These are phyloP conservation scores for Drosophila subobscura DNA, from an alignment of 1,140 invertebrate species.

Conservation along the genomic window DNA sequence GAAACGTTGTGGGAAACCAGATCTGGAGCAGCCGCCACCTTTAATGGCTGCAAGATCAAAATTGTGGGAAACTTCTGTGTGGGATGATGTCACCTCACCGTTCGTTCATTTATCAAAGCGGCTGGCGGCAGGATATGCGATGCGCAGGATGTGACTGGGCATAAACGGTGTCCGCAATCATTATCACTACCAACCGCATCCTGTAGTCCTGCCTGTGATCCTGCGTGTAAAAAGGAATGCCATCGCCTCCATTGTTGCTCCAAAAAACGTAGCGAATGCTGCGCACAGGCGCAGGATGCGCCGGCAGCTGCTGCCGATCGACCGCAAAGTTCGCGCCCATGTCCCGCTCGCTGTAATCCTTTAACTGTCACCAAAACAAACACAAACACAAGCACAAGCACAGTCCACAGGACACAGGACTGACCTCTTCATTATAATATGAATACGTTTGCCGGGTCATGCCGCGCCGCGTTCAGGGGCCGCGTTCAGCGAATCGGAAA, in stretches of 20 bases:
- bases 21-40: too few species aligned
- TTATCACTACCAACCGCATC: constrained; percentile 23
- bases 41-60: not conserved
- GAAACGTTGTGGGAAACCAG: too few species aligned
- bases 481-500: constrained; percentile 65
- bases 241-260: constrained; percentile 15
- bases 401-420: constrained; percentile 24
- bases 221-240: not conserved
- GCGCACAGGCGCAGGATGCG: constrained; percentile 9
- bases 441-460: constrained; percentile 36
- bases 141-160: constrained; percentile 64
- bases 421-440: constrained; percentile 71
- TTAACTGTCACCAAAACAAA: constrained; percentile 67
- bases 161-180: constrained; percentile 36
- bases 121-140: constrained; percentile 43
- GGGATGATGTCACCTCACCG: constrained; percentile 23
- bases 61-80: constrained; percentile 43
- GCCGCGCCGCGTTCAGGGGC: not conserved
- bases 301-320: constrained; percentile 30
- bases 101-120: constrained; percentile 57
- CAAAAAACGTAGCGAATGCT: constrained; percentile 41
- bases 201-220: constrained; percentile 7
- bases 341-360: constrained; percentile 68
- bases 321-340: constrained; percentile 76
- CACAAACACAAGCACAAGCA: constrained; percentile 34